A percentile compares a stretch with the other conserved stretches of the same genome.
phyloP scores from a whole-genome alignment of 2,888 invertebrate species.

The Spodoptera picta region DNA sequence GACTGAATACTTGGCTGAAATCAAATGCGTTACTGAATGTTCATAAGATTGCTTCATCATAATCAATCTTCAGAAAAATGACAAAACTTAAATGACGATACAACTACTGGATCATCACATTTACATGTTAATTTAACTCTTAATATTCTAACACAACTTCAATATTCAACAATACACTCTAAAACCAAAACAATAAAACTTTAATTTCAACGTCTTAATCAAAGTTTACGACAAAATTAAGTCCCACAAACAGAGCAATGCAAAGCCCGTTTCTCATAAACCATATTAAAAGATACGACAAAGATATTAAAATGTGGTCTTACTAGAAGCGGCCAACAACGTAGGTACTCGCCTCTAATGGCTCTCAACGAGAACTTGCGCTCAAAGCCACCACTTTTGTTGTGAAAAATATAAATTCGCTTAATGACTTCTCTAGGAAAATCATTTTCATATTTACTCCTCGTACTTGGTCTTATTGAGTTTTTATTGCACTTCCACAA shows the following conservation, averaged over 20 bases:
- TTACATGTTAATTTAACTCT: too few species aligned
- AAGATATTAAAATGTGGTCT: constrained; percentile 47
- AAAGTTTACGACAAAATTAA: not conserved
- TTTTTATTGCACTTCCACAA: constrained; percentile 46
- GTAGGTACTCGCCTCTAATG: constrained; percentile 61
- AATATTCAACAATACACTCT: too few species aligned
- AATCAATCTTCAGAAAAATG: too few species aligned
- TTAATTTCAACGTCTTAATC: not conserved
- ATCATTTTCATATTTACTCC: constrained; percentile 69
- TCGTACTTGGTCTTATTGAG: constrained; percentile 47
- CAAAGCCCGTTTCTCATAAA: constrained; percentile 21
- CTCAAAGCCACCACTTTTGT: constrained; percentile 63
- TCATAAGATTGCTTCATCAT: too few species aligned
- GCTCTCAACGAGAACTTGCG: constrained; percentile 73
- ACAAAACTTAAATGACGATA: too few species aligned
- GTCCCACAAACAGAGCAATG: constrained; percentile 7
- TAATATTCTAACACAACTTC: too few species aligned
- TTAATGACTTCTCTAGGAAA: constrained; percentile 68
- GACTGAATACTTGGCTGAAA: too few species aligned
- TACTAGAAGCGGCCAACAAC: constrained; percentile 57
- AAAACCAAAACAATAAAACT: not conserved
- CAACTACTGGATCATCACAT: too few species aligned
- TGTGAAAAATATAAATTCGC: constrained; percentile 74
- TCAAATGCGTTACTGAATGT: too few species aligned
- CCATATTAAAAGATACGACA: constrained; percentile 24